Conservation (phyloP, 2,888 invertebrate genomes). For the Drosophila mulleri region DNA sequence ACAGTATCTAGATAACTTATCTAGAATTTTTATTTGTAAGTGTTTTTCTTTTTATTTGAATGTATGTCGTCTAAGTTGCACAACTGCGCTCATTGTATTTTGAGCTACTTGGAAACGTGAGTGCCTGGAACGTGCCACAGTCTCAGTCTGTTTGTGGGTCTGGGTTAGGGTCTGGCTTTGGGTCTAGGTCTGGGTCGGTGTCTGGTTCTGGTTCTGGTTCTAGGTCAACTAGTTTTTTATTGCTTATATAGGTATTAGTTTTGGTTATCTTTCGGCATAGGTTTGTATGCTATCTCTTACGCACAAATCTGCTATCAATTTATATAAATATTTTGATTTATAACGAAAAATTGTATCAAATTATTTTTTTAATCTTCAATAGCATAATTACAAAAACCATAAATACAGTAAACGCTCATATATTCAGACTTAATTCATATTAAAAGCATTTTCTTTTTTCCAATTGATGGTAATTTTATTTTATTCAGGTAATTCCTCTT, state of each 20-base stretch:
- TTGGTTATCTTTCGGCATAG: neutral
- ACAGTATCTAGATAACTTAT: conserved; percentile 23
- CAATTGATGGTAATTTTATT: neutral
- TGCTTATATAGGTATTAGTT: neutral
- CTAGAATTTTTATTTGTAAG: conserved; percentile 48
- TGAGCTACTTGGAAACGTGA: conserved; percentile 9
- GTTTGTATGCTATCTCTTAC: neutral
- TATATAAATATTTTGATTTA: too few species aligned
- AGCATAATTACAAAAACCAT: neutral
- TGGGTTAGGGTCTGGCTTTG: neutral
- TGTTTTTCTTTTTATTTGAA: conserved; percentile 12
- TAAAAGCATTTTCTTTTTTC: too few species aligned
- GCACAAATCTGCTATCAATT: neutral
- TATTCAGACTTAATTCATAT: too few species aligned
- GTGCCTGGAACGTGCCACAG: neutral
- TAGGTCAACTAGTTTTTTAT: neutral
- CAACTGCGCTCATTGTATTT: conserved; percentile 1
- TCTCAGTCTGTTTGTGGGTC: neutral
- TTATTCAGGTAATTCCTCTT: neutral
- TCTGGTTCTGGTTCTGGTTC: conserved; percentile 1
- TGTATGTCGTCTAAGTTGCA: neutral
- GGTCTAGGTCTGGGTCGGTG: neutral
- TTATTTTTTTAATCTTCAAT: neutral
- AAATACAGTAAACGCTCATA: neutral
- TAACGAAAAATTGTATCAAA: neutral